Evolutionary conservation across 2,797 vertebrate species (phyloP).

Genomic region (Cottoperca gobio): DNA sequence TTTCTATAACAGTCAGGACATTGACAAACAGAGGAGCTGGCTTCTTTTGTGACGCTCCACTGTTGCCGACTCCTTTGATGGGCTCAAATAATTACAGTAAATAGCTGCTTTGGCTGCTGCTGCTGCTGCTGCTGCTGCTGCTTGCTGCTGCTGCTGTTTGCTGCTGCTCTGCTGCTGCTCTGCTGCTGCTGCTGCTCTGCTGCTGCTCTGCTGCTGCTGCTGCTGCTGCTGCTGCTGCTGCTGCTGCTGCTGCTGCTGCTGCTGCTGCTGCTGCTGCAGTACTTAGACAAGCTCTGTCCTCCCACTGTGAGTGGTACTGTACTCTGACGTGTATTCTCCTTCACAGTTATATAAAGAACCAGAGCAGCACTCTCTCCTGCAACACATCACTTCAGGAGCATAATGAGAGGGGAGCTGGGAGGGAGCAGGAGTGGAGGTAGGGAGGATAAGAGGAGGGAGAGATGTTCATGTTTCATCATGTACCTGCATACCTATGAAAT

Average conservation of each 20-base stretch:
- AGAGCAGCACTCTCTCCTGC: slow-evolving; percentile 48
- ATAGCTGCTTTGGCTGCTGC: slow-evolving; percentile 47
- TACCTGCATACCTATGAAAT: slow-evolving; percentile 43
- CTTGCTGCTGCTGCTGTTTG: slow-evolving; percentile 45
- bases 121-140: no score
- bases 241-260: slow-evolving; percentile 39
- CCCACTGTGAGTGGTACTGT: slow-evolving; percentile 70
- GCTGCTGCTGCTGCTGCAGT: slow-evolving; percentile 52
- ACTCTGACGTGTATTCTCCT: slow-evolving; percentile 56
- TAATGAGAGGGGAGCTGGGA: slow-evolving; percentile 44
- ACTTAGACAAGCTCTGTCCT: slow-evolving; percentile 59
- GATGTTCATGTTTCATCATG: slow-evolving; percentile 53
- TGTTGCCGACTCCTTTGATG: slow-evolving; percentile 47
- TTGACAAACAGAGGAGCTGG: slow-evolving; percentile 28
- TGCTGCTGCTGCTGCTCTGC: slow-evolving; percentile 46
- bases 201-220: slow-evolving; percentile 40
- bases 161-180: no score
- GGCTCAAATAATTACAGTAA: slow-evolving; percentile 64
- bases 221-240: slow-evolving; percentile 41
- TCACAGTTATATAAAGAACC: slow-evolving; percentile 71
- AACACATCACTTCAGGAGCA: slow-evolving; percentile 57
- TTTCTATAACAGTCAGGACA: slow-evolving; percentile 38
- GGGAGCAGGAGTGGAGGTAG: slow-evolving; percentile 28
- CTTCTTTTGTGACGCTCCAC: slow-evolving; percentile 20
- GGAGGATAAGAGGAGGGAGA: slow-evolving; percentile 1